Evolutionary conservation across 2,797 vertebrate genomes (phyloP).

Genomic region (Acanthis flammea): DNA sequence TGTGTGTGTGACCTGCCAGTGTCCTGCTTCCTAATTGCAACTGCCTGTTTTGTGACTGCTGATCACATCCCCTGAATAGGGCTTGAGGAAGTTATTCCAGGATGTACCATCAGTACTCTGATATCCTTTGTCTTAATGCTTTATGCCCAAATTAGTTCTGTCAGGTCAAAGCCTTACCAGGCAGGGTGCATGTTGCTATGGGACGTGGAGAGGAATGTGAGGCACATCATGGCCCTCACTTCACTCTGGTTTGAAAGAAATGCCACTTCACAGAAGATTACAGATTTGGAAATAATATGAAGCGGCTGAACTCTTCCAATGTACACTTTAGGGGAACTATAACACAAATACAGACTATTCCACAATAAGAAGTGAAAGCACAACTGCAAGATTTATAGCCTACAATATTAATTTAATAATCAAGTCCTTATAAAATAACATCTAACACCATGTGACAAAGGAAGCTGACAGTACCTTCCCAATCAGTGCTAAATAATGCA

Average conservation of each 20-base stretch:
- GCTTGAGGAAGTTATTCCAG: not conserved
- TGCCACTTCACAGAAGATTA: not conserved
- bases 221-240: not conserved
- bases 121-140: not conserved
- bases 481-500: constrained; percentile 41
- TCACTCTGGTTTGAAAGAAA: not conserved
- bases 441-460: constrained; percentile 18
- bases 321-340: not conserved
- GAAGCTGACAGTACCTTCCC: not conserved
- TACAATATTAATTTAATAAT: constrained; percentile 54
- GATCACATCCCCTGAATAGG: not conserved
- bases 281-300: not conserved
- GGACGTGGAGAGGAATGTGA: not conserved
- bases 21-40: not conserved
- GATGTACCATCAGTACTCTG: not conserved
- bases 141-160: not conserved
- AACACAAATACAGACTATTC: not conserved
- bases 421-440: constrained; percentile 37
- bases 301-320: not conserved
- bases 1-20: fast-evolving
- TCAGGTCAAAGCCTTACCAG: not conserved
- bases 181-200: not conserved
- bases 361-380: not conserved
- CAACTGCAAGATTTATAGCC: not conserved
- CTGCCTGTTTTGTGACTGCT: not conserved